A percentile compares a stretch with the other conserved stretches of the same genome.
Evolutionary conservation across 35 echinoderm and acorn worm genomes (phyloP).

Genomic region (Lytechinus variegatus): DNA sequence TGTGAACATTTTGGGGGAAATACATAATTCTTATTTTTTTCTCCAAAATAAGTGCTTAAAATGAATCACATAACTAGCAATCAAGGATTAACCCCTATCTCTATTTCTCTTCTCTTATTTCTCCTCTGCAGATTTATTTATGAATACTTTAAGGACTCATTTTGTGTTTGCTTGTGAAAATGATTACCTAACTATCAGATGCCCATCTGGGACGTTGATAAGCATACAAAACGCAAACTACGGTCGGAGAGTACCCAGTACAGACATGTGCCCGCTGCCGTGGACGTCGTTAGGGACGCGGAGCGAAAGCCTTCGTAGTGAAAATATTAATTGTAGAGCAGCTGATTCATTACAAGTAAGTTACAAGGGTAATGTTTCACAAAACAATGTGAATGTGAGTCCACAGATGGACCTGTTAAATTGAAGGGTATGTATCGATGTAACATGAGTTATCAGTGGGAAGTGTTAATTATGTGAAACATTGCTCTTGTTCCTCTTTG

Average conservation of each 20-base stretch:
- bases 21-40: too few species aligned
- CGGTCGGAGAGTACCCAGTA: conserved; percentile 70
- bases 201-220: conserved; percentile 70
- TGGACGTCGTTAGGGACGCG: conserved; percentile 68
- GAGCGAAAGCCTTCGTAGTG: conserved; percentile 37
- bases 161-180: conserved; percentile 92
- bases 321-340: conserved; percentile 85
- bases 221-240: conserved; percentile 85
- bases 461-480: too few species aligned
- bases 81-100: not conserved
- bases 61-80: not conserved
- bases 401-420: too few species aligned
- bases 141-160: conserved; percentile 83
- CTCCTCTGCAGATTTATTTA: conserved; percentile 68
- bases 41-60: too few species aligned
- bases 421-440: too few species aligned
- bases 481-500: too few species aligned
- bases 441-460: too few species aligned
- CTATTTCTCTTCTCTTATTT: not conserved
- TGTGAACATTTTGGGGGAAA: too few species aligned
- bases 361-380: not conserved
- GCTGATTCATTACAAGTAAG: conserved; percentile 74
- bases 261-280: conserved; percentile 81
- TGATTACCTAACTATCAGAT: conserved; percentile 80
- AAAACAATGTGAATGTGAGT: too few species aligned